Evolutionary conservation across 2,113 vertebrate genomes (phyloP).

Genomic region (Solea solea): DNA sequence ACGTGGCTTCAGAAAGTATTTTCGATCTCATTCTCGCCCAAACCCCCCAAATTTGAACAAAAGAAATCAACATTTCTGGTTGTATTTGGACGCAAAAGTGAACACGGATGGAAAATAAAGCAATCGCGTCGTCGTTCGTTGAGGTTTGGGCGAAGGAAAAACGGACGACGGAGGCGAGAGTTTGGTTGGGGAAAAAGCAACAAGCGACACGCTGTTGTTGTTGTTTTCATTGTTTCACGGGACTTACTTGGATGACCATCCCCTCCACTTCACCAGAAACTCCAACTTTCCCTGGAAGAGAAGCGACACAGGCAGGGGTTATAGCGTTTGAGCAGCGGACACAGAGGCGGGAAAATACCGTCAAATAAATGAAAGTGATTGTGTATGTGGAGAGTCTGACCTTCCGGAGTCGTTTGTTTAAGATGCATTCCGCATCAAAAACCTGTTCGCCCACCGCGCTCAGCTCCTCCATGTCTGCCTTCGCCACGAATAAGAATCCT

Average conservation of each 20-base stretch:
- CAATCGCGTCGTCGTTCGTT: no score
- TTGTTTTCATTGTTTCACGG: constrained; percentile 81
- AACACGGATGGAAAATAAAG: not conserved
- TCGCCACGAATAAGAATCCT: constrained; percentile 48
- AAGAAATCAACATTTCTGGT: no score
- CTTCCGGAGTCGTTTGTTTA: constrained; percentile 92
- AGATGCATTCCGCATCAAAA: constrained; percentile 96
- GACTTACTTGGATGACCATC: constrained; percentile 98
- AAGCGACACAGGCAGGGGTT: not conserved
- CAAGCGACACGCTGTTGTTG: constrained; percentile 75
- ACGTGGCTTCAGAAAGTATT: no score
- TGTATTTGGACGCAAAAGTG: no score
- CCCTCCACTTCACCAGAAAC: constrained; percentile 97
- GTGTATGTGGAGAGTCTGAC: constrained; percentile 68
- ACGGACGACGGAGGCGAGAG: not conserved
- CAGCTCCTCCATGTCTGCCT: constrained; percentile 93
- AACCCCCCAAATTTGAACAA: no score
- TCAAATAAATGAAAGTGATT: not conserved
- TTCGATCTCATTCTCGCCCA: no score
- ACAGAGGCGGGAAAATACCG: not conserved
- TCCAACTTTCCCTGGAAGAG: constrained; percentile 92
- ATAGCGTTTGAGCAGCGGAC: not conserved
- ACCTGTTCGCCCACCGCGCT: constrained; percentile 95
- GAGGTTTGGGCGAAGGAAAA: not conserved
- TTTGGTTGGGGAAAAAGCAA: constrained; percentile 34